Conservation (phyloP, 2,797 vertebrate species). For the Paguma larvata region DNA sequence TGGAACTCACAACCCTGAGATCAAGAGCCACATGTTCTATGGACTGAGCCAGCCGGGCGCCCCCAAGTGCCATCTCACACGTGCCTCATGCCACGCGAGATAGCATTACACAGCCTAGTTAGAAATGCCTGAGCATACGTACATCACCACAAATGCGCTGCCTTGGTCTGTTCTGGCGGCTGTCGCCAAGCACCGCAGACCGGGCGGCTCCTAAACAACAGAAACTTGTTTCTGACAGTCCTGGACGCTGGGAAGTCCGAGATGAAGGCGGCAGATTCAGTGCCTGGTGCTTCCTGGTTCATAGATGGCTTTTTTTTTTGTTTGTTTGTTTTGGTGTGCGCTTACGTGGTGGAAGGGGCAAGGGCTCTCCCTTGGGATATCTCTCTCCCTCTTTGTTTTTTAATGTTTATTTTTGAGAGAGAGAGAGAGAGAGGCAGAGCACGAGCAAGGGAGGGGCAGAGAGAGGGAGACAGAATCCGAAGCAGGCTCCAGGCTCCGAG, state of each 20-base stretch:
- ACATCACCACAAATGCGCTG: background rate
- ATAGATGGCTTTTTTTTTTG: background rate
- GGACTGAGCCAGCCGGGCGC: background rate
- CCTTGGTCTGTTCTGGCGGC: background rate
- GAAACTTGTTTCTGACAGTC: background rate
- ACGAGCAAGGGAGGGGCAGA: too few relatives aligned
- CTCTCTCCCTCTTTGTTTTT: background rate
- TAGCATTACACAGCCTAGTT: background rate
- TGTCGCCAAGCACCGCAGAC: background rate
- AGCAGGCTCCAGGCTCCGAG: too few relatives aligned
- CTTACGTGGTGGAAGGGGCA: background rate
- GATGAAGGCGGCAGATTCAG: background rate
- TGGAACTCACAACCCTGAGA: background rate
- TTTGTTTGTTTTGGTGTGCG: background rate
- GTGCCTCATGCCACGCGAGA: background rate
- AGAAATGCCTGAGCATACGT: background rate
- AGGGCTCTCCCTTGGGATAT: background rate
- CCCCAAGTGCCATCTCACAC: background rate
- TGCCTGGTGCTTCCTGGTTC: background rate
- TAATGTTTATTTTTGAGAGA: too few relatives aligned
- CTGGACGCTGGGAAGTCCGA: background rate
- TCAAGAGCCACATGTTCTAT: background rate
- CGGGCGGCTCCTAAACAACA: background rate
- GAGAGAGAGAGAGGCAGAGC: too few relatives aligned
- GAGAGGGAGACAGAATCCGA: too few relatives aligned